Percentiles rank a stretch among this genome's conserved stretches.
Conservation (phyloP, 2,113 vertebrate genomes). For the Sebastes fasciatus region DNA sequence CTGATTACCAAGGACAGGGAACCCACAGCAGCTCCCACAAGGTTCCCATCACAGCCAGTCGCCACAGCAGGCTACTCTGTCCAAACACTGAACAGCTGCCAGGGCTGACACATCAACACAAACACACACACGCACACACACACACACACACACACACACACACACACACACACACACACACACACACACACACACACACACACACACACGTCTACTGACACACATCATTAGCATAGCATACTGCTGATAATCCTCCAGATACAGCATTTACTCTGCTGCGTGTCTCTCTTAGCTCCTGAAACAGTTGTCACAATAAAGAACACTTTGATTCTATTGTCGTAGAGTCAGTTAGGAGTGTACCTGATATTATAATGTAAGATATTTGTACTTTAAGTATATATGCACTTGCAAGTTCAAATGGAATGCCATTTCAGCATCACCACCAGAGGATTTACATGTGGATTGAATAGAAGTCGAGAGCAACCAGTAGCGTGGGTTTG, state of each 20-base stretch:
- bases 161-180: neutral
- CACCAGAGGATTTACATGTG: neutral
- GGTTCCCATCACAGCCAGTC: conserved; percentile 42
- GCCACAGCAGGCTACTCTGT: conserved; percentile 34
- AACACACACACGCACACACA: neutral
- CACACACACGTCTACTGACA: conserved; percentile 3
- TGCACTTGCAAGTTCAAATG: neutral
- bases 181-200: neutral
- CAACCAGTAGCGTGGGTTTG: neutral
- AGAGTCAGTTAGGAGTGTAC: no score
- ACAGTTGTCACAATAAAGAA: conserved; percentile 8
- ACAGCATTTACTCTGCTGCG: neutral
- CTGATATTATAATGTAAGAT: no score
- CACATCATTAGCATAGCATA: conserved; percentile 22
- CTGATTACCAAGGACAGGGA: conserved; percentile 58
- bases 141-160: conserved; percentile 7
- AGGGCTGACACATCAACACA: neutral
- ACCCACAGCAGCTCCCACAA: conserved; percentile 33
- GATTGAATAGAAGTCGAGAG: neutral
- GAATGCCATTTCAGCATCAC: neutral
- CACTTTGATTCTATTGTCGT: neutral
- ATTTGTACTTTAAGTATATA: neutral
- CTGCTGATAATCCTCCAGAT: neutral
- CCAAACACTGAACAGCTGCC: conserved; percentile 44
- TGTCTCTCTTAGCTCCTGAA: neutral